A percentile compares a stretch with the other conserved stretches of the same genome.
Evolutionary conservation across 2,797 vertebrate species (phyloP).

Genomic region (Aythya fuligula): DNA sequence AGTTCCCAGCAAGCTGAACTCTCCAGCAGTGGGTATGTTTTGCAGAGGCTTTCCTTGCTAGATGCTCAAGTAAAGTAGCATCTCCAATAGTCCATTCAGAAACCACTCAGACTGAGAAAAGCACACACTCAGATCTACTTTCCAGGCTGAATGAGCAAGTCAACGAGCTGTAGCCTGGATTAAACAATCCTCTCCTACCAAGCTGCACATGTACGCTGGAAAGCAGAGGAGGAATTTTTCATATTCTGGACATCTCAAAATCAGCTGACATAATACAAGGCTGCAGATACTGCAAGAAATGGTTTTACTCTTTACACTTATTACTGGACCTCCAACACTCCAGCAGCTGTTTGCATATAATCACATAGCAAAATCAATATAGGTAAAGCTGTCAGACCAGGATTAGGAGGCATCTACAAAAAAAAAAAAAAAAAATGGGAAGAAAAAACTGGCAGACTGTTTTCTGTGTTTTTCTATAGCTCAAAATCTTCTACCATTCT

Average conservation of each 20-base stretch:
- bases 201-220: not conserved
- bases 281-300: not conserved
- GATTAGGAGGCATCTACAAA: not conserved
- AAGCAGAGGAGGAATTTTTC: not conserved
- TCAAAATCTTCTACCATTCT: not conserved
- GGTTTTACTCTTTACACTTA: not conserved
- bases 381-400: not conserved
- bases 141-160: not conserved
- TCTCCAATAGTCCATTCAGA: not conserved
- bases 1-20: not conserved
- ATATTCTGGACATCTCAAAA: not conserved
- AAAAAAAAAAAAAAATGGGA: not conserved
- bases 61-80: not conserved
- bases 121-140: not conserved
- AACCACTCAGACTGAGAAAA: not conserved
- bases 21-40: not conserved
- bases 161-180: constrained; percentile 4
- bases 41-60: not conserved
- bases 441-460: not conserved
- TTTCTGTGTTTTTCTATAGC: not conserved
- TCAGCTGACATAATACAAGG: not conserved
- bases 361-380: not conserved
- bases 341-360: constrained; percentile 23
- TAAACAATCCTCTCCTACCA: constrained; percentile 14
- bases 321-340: not conserved